phyloP scores from a whole-genome alignment of 2,113 vertebrate genomes.

The Oxyruncus cristatus region DNA sequence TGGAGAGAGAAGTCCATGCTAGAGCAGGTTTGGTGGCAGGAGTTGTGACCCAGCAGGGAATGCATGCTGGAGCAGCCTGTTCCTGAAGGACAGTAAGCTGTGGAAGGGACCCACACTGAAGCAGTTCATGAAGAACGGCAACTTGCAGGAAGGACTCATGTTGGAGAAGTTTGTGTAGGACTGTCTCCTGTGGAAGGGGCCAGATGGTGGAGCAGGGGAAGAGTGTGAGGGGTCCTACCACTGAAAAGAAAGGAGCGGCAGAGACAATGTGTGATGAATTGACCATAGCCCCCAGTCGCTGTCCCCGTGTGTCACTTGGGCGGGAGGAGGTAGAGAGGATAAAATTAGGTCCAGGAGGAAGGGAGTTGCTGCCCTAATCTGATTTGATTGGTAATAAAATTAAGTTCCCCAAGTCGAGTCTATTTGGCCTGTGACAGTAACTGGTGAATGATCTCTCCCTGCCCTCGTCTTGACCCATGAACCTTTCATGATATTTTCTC shows the following conservation, averaged over 20 bases:
- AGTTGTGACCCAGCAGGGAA: not conserved
- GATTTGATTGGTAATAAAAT: not conserved
- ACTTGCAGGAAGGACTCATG: fast-evolving
- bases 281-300: not conserved
- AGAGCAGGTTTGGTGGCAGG: not conserved
- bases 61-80: not conserved
- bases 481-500: not conserved
- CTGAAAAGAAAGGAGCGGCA: not conserved
- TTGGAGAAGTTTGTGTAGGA: not conserved
- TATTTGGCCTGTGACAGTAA: not conserved
- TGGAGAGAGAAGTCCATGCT: not conserved
- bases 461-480: not conserved
- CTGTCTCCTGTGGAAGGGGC: not conserved
- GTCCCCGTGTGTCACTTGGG: fast-evolving
- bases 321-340: not conserved
- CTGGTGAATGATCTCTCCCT: not conserved
- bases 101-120: not conserved
- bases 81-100: not conserved
- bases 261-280: not conserved
- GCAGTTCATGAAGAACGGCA: not conserved
- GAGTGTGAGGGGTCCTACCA: not conserved
- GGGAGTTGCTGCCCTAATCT: not conserved
- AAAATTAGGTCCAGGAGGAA: not conserved
- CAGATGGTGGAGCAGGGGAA: not conserved
- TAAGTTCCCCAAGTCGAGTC: fast-evolving